Conservation (phyloP, 2,888 invertebrate species). For the Trissoscelio sp. region DNA sequence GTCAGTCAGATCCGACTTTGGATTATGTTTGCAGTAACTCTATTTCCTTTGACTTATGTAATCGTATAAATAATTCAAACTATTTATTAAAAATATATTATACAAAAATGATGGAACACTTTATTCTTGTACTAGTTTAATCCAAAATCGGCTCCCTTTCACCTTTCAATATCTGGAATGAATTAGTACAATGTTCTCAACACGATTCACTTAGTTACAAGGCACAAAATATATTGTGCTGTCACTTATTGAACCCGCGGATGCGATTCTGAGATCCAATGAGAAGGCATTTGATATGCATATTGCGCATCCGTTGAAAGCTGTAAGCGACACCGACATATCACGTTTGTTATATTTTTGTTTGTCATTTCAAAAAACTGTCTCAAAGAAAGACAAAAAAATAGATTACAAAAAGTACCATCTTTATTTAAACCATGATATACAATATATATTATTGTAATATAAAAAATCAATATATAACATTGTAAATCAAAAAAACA, state of each 20-base stretch:
- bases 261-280: conserved; percentile 51
- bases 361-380: conserved; percentile 7
- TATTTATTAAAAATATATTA: conserved; percentile 44
- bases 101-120: conserved; percentile 27
- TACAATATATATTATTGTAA: conserved; percentile 45
- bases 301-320: conserved; percentile 46
- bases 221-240: conserved; percentile 59
- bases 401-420: conserved; percentile 40
- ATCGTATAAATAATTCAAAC: conserved; percentile 19
- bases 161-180: conserved; percentile 41
- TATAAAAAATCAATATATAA: background rate
- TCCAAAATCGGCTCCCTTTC: conserved; percentile 41
- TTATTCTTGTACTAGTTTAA: conserved; percentile 1
- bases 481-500: too few species aligned
- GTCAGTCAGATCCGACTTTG: conserved; percentile 53
- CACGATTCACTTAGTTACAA: conserved; percentile 43
- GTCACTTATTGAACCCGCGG: conserved; percentile 41
- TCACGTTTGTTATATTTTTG: conserved; percentile 12
- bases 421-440: conserved; percentile 53
- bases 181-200: conserved; percentile 48
- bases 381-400: conserved; percentile 13
- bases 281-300: conserved; percentile 63
- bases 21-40: conserved; percentile 24
- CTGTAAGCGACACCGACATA: conserved; percentile 41
- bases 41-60: conserved; percentile 20